phyloP scores from a whole-genome alignment of 92 coral and sea anemone genomes.

The Paragorgia papillata region DNA sequence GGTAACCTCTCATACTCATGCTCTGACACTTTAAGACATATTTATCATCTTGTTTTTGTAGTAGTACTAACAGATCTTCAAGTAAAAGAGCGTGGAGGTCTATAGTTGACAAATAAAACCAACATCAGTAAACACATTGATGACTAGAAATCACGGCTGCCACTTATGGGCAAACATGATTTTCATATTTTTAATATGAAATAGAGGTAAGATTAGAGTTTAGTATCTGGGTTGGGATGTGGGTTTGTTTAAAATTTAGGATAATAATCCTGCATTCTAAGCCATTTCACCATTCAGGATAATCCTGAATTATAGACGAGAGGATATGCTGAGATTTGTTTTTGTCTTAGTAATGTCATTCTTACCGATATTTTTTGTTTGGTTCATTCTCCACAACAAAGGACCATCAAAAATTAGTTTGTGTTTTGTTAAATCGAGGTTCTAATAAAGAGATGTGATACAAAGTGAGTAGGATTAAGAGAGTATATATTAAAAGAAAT shows the following conservation, averaged over 20 bases:
- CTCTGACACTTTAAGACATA: slow-evolving; percentile 90
- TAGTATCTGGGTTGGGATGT: too few species aligned
- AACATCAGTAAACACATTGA: not conserved
- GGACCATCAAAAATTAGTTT: slow-evolving; percentile 93
- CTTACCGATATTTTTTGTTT: slow-evolving; percentile 91
- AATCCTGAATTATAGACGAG: too few species aligned
- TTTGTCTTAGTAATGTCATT: not conserved
- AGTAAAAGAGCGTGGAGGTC: slow-evolving; percentile 91
- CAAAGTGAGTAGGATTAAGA: not conserved
- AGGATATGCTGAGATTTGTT: not conserved
- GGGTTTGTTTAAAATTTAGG: too few species aligned
- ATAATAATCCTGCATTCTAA: too few species aligned
- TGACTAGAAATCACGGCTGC: too few species aligned
- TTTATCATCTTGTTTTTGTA: slow-evolving; percentile 95
- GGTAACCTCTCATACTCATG: slow-evolving; percentile 71
- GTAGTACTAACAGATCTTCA: slow-evolving; percentile 86
- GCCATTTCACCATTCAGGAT: too few species aligned
- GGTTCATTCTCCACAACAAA: slow-evolving; percentile 94
- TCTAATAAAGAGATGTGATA: slow-evolving; percentile 48
- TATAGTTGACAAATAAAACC: slow-evolving; percentile 32
- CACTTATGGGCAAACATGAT: too few species aligned
- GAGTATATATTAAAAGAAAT: not conserved
- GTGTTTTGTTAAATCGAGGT: slow-evolving; percentile 83
- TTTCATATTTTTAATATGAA: too few species aligned
- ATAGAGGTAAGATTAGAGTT: too few species aligned